Base-by-base conservation (phyloP, 2,888 invertebrate species). In the Apodemia duryi region DNA sequence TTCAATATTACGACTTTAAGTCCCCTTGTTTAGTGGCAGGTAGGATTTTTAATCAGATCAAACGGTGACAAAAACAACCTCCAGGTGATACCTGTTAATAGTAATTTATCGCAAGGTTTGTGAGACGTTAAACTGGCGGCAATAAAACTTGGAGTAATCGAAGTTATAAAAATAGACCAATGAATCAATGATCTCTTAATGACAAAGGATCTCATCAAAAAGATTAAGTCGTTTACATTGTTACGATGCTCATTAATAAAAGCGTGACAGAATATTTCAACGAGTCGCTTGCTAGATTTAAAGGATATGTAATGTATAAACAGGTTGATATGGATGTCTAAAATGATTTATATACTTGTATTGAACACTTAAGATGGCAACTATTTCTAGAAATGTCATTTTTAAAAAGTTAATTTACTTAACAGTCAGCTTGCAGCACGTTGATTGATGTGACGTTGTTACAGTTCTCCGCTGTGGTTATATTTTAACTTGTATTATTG, bases 81-180 rank as follows among this genome's bases (percentile, higher is more conserved):
- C 84, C 84, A 85, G 84, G 85, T 87, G 88, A 88, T 88, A 88
- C 83, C 64, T 49, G 61, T 89, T 88, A 88, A 88, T 86, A 83
- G 79, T 88, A 88, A 91, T 91, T 88, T 91, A 91, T 88, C 87
- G 88, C 86, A 79, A 71, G 60, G 57, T 13, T 7, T 35, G 41
- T 54, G 52, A 57, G 29, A 61, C 21, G 46, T 61, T 60, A 49
- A 60, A n/a, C 60, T 64, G 29, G 51, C 29, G 38, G 32, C 46
- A 49, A 64, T 61, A 61, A 64, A 64, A 64, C 54, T 63, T 43
- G 51, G 29, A 54, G 63, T 32, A 13, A 57, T 57, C 57, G 57
- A 32, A 57, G 21, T n/a, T n/a, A 61, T 35, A 60, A 60, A 38
- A 49, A 61, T 28, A 61, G 49, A 21, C 35, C 61, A 46, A 49